Base-by-base conservation (phyloP, 1,140 invertebrate species). In the Pogonus chalceus region DNA sequence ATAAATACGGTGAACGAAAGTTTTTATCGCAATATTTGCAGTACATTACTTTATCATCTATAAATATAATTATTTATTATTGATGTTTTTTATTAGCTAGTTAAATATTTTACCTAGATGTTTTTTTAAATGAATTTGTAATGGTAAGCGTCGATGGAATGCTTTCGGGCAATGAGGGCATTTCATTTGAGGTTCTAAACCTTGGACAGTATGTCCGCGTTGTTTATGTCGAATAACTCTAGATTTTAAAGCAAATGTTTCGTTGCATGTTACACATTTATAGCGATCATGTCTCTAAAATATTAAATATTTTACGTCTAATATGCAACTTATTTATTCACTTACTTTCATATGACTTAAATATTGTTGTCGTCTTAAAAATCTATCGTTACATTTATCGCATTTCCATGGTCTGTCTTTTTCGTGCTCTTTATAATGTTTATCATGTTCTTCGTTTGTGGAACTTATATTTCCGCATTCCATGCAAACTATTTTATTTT, bases 291-390 rank as follows among this genome's bases (percentile, higher is more conserved):
- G 69, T 58, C 69, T 68, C 43, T 70, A 62, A 50, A 56, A 2
- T 2, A 52, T 52, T 20, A 20, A 16, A 52, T 49, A 49, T 49
- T 49, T 20, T 7, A 51, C n/a, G n/a, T 35, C 14, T 37, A 35
- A 24, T 20, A 49, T n/a, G 16, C 23, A 24, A 53, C n/a, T 37
- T 7, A 22, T 39, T 55, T 16, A 24, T 20, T 26, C 23, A 49
- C 14, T 22, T 54, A 59, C 58, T 24, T 57, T 57, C 23, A 72
- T 65, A 54, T 72, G 71, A 21, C 61, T 59, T 3, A 69, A 51
- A 59, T 69, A 71, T 35, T 69, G 71, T 43, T 71, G 68, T 23
- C 69, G 60, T 12, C 67, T 64, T 3, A 62, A 63, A 54, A 72
- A 72, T 14, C 60, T 62, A 51, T 69, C 63, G 0, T 57, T 63